Evolutionary conservation across 1,140 invertebrate genomes (phyloP), one percentile per base, ranked within the genome.

Genomic region (Drosophila cardini): DNA sequence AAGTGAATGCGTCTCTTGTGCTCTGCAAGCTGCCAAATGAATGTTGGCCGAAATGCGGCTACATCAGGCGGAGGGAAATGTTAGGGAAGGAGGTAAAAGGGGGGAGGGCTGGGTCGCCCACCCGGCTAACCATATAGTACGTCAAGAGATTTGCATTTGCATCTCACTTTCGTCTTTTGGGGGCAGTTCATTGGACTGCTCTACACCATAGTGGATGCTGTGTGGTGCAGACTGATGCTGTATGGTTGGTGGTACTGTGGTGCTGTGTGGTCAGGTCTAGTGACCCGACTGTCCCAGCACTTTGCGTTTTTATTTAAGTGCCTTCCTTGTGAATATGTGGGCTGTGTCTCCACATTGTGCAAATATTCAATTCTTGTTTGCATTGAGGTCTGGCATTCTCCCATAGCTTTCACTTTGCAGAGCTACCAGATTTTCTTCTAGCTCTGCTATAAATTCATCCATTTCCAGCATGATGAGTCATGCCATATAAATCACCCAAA

Each of bases 401-500:
- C n/a, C n/a, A n/a, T n/a, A n/a, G n/a, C n/a, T n/a, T n/a, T n/a
- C n/a, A n/a, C n/a, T n/a, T n/a, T n/a, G n/a, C 32, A 10, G 32
- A 6, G 32, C 32, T 18, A 21, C 21, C 21, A 26, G 21, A 26
- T 26, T 48, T 16, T 46, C 53, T 56, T 38, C 53, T 56, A 40
- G 13, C 70, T 57, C 62, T 55, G 48, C 18, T 48, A 21, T 11
- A 70, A 71, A 50, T 68, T 64, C 60, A 53, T 43, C 48, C 69
- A 78, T 60, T 64, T 72, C 42, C 79, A 72, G 74, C 40, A 55
- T 34, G 45, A 74, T 86, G 82, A 86, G 75, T 87, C 79, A 87
- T 76, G 68, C 63, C 82, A 87, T 76, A 87, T 86, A 87, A 86
- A 87, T 86, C 83, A 87, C 57, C 60, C 53, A 72, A 77, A 72